Evolutionary conservation across 2,113 vertebrate genomes (phyloP).

Genomic region (Raja brachyura): DNA sequence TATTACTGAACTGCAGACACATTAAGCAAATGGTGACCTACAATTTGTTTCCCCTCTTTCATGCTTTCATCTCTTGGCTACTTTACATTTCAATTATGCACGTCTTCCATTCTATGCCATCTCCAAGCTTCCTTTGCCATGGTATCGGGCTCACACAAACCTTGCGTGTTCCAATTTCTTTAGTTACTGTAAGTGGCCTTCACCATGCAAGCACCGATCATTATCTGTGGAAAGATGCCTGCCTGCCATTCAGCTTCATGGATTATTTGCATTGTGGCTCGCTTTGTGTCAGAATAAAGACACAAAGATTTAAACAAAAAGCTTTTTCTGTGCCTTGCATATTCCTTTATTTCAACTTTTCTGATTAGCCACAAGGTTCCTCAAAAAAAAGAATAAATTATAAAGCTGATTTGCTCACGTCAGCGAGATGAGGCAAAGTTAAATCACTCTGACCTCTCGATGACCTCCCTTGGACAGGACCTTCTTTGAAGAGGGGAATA

Average conservation of each 20-base stretch:
- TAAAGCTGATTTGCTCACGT: not conserved
- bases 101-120: not conserved
- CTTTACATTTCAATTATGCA: slow-evolving; percentile 22
- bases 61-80: not conserved
- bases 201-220: not conserved
- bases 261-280: not conserved
- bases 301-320: not conserved
- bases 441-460: not conserved
- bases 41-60: not conserved
- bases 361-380: not conserved
- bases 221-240: not conserved
- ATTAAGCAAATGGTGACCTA: slow-evolving; percentile 29
- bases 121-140: slow-evolving; percentile 25
- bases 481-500: not conserved
- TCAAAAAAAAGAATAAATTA: slow-evolving; percentile 25
- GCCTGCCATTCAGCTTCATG: not conserved
- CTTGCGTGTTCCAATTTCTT: not conserved
- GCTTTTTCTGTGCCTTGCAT: not conserved
- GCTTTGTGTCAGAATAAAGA: not conserved
- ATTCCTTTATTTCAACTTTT: slow-evolving; percentile 4
- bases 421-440: not conserved
- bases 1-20: slow-evolving; percentile 22
- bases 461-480: not conserved
- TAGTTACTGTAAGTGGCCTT: slow-evolving; percentile 26
- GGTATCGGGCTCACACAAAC: not conserved